Evolutionary conservation across 2,888 invertebrate species (phyloP).

Genomic region (Drosophila recens): DNA sequence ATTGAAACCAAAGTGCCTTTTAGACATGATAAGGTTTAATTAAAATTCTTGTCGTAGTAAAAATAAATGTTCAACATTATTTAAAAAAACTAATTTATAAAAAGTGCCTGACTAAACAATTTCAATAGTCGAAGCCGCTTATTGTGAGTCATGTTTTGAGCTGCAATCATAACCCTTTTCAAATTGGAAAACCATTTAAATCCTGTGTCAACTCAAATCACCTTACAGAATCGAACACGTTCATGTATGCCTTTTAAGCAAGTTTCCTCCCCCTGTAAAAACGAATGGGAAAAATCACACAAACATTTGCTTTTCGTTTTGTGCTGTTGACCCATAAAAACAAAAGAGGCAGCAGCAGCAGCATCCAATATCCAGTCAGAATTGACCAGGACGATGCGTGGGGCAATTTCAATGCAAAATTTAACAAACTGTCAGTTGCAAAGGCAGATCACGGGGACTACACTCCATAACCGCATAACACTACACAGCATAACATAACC

Average conservation of each 20-base stretch:
- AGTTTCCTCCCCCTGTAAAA: constrained; percentile 24
- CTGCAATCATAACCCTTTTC: constrained; percentile 41
- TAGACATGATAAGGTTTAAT: background rate
- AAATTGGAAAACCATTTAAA: constrained; percentile 52
- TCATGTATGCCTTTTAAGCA: constrained; percentile 39
- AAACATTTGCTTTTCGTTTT: constrained; percentile 61
- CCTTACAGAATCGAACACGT: constrained; percentile 50
- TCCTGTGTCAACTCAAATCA: constrained; percentile 47
- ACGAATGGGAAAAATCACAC: constrained; percentile 27
- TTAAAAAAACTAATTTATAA: background rate
- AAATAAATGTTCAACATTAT: background rate
- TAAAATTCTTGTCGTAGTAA: background rate
- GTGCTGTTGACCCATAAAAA: constrained; percentile 73
- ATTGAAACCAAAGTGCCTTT: background rate
- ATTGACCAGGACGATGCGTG: constrained; percentile 12
- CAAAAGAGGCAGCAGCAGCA: constrained; percentile 29
- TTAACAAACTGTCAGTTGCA: constrained; percentile 75
- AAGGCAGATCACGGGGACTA: constrained; percentile 32
- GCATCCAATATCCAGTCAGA: constrained; percentile 24
- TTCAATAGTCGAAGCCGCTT: background rate
- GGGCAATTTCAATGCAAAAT: constrained; percentile 66
- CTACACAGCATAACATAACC: constrained; percentile 44
- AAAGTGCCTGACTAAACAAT: background rate
- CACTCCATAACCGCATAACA: constrained; percentile 34
- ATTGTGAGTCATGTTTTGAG: constrained; percentile 17